Percentiles rank a stretch among this genome's conserved stretches.
phyloP scores from a whole-genome alignment of 92 coral and sea anemone genomes.

The Desmophyllum pertusum region DNA sequence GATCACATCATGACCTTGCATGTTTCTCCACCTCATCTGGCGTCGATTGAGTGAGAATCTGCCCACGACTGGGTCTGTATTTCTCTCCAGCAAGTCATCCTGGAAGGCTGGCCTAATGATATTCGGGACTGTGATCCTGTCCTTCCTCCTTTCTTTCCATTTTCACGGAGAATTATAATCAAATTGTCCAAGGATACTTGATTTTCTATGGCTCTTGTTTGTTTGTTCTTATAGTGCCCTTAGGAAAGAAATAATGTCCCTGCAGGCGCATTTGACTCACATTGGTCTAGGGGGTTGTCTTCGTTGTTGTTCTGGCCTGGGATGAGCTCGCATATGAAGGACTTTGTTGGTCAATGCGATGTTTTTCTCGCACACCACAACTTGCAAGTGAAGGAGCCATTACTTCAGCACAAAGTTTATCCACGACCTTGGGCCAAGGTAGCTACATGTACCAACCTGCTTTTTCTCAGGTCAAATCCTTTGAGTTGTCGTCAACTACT shows the following conservation, averaged over 20 bases:
- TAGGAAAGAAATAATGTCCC: slow-evolving; percentile 3
- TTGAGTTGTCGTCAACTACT: background rate
- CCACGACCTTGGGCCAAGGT: slow-evolving; percentile 1
- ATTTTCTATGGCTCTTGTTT: background rate
- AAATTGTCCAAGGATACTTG: background rate
- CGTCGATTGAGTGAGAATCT: slow-evolving; percentile 3
- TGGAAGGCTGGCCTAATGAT: background rate
- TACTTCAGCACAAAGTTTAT: slow-evolving; percentile 25
- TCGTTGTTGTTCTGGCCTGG: slow-evolving; percentile 4
- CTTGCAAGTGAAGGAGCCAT: slow-evolving; percentile 13
- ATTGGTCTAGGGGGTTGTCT: background rate
- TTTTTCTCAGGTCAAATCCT: background rate
- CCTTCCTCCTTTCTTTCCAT: slow-evolving; percentile 7
- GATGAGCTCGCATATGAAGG: slow-evolving; percentile 6
- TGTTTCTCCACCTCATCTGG: background rate
- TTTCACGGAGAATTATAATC: slow-evolving; percentile 2
- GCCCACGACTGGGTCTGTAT: background rate
- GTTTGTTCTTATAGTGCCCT: background rate
- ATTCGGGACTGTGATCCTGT: background rate
- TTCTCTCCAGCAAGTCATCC: background rate
- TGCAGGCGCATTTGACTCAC: slow-evolving; percentile 2
- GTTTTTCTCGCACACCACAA: background rate
- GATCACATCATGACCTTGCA: slow-evolving; percentile 18
- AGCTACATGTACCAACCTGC: background rate
- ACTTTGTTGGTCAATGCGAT: background rate